phyloP scores from a whole-genome alignment of 2,797 vertebrate species.

The Picus viridis region DNA sequence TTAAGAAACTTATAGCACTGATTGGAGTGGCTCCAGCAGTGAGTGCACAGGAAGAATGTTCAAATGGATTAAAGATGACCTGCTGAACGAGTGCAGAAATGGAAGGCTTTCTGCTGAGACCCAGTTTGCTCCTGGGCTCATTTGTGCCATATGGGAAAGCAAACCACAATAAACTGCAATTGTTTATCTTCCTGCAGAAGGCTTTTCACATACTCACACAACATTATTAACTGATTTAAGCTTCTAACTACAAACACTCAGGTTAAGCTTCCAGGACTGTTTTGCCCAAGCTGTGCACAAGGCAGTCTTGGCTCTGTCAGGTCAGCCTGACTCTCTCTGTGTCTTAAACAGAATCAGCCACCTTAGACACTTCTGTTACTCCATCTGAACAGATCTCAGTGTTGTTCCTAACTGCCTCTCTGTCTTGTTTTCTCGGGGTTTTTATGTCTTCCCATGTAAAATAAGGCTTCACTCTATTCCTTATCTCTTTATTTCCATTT shows the following conservation, averaged over 20 bases:
- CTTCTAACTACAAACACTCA: not conserved
- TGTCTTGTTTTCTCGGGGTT: not conserved
- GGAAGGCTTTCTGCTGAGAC: constrained; percentile 15
- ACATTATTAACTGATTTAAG: not conserved
- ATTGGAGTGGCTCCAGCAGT: constrained; percentile 3
- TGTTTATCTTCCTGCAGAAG: constrained; percentile 21
- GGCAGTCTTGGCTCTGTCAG: not conserved
- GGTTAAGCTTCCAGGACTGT: not conserved
- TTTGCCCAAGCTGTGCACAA: not conserved
- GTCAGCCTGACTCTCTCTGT: not conserved
- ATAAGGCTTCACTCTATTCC: not conserved
- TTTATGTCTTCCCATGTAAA: not conserved
- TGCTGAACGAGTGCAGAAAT: not conserved
- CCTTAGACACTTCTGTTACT: not conserved
- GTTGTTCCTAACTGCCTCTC: not conserved
- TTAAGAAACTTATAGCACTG: not conserved
- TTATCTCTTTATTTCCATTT: not conserved
- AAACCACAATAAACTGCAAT: constrained; percentile 8
- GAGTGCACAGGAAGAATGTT: not conserved
- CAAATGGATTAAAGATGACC: not conserved
- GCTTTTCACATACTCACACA: not conserved
- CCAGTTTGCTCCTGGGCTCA: constrained; percentile 18
- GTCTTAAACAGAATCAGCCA: not conserved
- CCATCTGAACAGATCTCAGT: not conserved
- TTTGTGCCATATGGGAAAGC: constrained; percentile 22